phyloP scores from a whole-genome alignment of 2,113 vertebrate genomes.

The Callocephalon fimbriatum region DNA sequence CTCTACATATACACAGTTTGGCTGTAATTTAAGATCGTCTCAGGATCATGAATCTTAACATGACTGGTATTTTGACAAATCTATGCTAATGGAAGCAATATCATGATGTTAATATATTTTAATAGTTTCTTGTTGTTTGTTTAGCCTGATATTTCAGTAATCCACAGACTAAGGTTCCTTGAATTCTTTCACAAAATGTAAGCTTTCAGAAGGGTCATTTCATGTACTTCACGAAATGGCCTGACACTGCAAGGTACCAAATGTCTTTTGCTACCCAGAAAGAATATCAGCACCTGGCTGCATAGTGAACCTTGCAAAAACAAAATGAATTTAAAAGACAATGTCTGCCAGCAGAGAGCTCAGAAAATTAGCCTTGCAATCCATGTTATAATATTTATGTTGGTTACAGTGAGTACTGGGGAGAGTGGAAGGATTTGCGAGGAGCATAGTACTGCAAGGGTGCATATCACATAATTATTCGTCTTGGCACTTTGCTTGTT shows the following conservation, averaged over 20 bases:
- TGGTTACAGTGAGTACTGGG: not conserved
- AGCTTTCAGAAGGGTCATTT: not conserved
- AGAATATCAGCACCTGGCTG: not conserved
- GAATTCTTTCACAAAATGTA: not conserved
- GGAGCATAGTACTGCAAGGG: not conserved
- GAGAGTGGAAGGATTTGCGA: not conserved
- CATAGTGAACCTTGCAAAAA: not conserved
- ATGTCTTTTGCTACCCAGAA: not conserved
- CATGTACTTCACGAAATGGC: accelerated
- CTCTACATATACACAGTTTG: too few relatives aligned
- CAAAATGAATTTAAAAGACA: not conserved
- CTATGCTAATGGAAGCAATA: not conserved
- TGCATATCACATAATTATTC: not conserved
- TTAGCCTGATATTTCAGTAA: not conserved
- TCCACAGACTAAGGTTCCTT: not conserved
- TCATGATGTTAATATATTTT: not conserved
- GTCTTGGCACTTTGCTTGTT: not conserved
- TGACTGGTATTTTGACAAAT: not conserved
- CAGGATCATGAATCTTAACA: not conserved
- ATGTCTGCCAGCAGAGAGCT: not conserved
- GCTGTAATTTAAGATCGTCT: not conserved
- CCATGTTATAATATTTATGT: not conserved
- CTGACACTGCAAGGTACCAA: not conserved
- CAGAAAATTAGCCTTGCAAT: not conserved
- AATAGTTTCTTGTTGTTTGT: not conserved